Base-by-base conservation (phyloP, 1,140 invertebrate species). In the Bombus confusus region DNA sequence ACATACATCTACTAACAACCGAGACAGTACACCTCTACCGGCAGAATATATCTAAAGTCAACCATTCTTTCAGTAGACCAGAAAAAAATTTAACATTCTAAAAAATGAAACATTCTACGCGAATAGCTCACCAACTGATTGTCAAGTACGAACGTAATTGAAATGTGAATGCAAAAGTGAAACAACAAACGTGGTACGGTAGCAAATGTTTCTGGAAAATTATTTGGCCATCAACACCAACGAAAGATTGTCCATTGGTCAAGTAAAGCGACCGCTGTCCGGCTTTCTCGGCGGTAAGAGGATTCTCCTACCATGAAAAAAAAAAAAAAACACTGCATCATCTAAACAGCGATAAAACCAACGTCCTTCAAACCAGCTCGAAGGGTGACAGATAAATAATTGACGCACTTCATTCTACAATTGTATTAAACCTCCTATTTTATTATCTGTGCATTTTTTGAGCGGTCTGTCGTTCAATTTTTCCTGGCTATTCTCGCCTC, bases 381-480 rank as follows among this genome's bases (percentile, higher is more conserved):
- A 79, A 79, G 76, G 78, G 52, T 80, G 78, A 80, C 57, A 43
- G 85, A 77, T 43, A 69, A 90, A 87, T 87, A 72, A 88, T 80
- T 77, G 43, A 79, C 80, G 62, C 77, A 85, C 43, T 47, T 80
- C 71, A 64, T 59, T 84, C 37, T 64, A 83, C 74, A 77, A 83
- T 85, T 87, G 83, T 89, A 90, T 90, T 90, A 90, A 90, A 90
- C 28, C 47, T 87, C 75, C 83, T 87, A 86, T 88, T 90, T 90
- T 90, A 87, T 90, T 90, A 90, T 87, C 83, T 83, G 57, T 86
- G 79, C 43, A 43, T 85, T 34, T 87, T 66, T 76, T 90, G 88
- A 90, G 85, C 85, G 88, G 68, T 90, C 76, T 87, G 81, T 84
- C 73, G 34, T 85, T 74, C 43, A 62, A 69, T 80, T 9, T 83